A percentile compares a stretch with the other conserved stretches of the same genome.
phyloP scores from a whole-genome alignment of 2,113 vertebrate genomes.

The Brachyistius frenatus region DNA sequence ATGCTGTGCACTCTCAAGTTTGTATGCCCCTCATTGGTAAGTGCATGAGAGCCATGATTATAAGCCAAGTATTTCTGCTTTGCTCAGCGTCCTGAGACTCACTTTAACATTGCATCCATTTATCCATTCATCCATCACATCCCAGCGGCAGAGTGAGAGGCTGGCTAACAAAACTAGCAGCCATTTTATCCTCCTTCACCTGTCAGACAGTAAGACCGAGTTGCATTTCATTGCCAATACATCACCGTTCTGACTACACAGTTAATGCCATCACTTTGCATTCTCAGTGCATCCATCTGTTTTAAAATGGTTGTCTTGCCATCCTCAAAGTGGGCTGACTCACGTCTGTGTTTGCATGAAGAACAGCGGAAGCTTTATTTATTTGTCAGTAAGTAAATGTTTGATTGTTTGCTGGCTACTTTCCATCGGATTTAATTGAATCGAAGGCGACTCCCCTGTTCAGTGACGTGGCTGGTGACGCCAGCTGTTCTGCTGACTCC shows the following conservation, averaged over 20 bases:
- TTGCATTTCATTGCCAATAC: constrained; percentile 33
- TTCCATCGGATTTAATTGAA: constrained; percentile 57
- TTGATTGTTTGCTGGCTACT: constrained; percentile 52
- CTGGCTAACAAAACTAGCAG: constrained; percentile 25
- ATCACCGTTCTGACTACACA: constrained; percentile 13
- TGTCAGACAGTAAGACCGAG: constrained; percentile 26
- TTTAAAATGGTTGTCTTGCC: constrained; percentile 47
- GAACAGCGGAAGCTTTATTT: constrained; percentile 38
- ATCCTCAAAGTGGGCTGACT: constrained; percentile 35
- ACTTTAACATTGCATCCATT: constrained; percentile 44
- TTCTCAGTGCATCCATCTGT: constrained; percentile 41
- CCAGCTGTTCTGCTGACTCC: constrained; percentile 37
- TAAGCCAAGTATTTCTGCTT: constrained; percentile 37
- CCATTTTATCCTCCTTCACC: constrained; percentile 31
- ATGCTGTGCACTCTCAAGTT: constrained; percentile 30
- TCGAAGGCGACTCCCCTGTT: constrained; percentile 34
- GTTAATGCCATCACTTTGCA: constrained; percentile 23
- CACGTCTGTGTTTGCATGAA: constrained; percentile 42
- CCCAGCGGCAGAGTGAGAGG: constrained; percentile 1
- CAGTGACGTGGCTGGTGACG: neutral
- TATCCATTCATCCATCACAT: constrained; percentile 47
- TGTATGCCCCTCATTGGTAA: constrained; percentile 10
- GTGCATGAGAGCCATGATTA: constrained; percentile 7
- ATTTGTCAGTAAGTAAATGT: constrained; percentile 55
- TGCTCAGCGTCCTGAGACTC: constrained; percentile 24